Percentiles rank a stretch among this genome's conserved stretches.
These are phyloP conservation scores for Eueides isabella DNA, from an alignment of 1,140 invertebrate species.

Conservation along the genomic window DNA sequence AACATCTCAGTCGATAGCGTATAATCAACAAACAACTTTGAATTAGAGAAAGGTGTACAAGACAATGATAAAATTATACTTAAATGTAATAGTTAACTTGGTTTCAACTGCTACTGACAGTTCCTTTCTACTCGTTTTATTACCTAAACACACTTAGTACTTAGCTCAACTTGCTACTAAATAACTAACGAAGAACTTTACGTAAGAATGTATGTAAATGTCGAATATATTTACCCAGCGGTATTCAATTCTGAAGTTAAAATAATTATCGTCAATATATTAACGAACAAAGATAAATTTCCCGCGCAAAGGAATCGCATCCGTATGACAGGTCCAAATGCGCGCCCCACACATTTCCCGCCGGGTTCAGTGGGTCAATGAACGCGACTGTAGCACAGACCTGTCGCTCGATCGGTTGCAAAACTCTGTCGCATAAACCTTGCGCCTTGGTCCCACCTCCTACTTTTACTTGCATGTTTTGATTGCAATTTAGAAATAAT, in stretches of 20 bases:
- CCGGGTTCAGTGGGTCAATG: constrained; percentile 75
- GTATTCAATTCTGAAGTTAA: neutral
- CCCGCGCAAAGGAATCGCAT: constrained; percentile 43
- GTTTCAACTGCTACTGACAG: neutral
- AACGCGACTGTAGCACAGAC: constrained; percentile 61
- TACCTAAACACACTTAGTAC: neutral
- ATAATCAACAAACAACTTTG: constrained; percentile 29
- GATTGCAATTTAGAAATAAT: constrained; percentile 19
- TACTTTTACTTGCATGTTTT: constrained; percentile 35
- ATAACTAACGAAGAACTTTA: neutral
- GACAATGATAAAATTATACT: constrained; percentile 13
- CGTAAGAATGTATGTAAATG: neutral
- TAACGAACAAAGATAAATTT: constrained; percentile 28
- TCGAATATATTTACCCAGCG: neutral
- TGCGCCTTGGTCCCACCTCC: constrained; percentile 31
- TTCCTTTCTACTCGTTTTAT: constrained; percentile 7
- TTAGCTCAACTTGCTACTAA: neutral
- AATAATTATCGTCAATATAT: constrained; percentile 4
- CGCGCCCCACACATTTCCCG: constrained; percentile 55
- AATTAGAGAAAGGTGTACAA: constrained; percentile 30
- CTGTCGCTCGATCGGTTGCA: constrained; percentile 69
- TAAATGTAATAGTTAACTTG: neutral
- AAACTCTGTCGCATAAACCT: constrained; percentile 58
- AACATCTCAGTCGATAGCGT: constrained; percentile 27
- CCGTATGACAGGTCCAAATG: constrained; percentile 44